Percentiles rank a stretch among this genome's conserved stretches.
phyloP scores from a whole-genome alignment of 2,797 vertebrate genomes.

The Oreochromis grahami region DNA sequence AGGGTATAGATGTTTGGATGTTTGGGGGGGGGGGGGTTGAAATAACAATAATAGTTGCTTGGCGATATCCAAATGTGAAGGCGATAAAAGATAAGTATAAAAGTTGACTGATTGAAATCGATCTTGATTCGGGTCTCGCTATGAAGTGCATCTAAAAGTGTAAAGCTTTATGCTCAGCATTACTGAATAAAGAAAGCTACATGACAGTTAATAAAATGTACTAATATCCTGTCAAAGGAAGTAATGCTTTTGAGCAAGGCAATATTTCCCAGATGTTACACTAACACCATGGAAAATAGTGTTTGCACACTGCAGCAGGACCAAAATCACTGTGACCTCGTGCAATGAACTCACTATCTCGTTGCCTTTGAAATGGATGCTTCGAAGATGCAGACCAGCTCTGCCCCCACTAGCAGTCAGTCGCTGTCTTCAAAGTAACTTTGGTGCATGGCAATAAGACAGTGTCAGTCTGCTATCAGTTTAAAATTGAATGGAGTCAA shows the following conservation, averaged over 20 bases:
- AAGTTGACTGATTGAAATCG: not conserved
- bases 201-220: not conserved
- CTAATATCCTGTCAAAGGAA: not conserved
- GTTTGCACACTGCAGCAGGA: not conserved
- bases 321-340: not conserved
- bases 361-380: not conserved
- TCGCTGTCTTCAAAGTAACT: not conserved
- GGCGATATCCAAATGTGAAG: conserved; percentile 12
- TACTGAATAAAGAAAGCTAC: not conserved
- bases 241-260: not conserved
- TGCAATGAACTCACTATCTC: not conserved
- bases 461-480: not conserved
- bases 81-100: not conserved
- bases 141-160: not conserved
- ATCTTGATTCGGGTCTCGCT: not conserved
- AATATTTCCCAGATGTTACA: not conserved
- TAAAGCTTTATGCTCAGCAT: not conserved
- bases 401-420: not conserved
- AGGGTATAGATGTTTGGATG: not conserved
- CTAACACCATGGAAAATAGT: not conserved
- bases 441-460: not conserved
- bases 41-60: conserved; percentile 12
- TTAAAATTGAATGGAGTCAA: not conserved
- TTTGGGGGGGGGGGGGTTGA: not conserved
- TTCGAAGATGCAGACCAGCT: not conserved